Evolutionary conservation across 2,888 invertebrate species (phyloP).

Genomic region (Cantharis rufa): DNA sequence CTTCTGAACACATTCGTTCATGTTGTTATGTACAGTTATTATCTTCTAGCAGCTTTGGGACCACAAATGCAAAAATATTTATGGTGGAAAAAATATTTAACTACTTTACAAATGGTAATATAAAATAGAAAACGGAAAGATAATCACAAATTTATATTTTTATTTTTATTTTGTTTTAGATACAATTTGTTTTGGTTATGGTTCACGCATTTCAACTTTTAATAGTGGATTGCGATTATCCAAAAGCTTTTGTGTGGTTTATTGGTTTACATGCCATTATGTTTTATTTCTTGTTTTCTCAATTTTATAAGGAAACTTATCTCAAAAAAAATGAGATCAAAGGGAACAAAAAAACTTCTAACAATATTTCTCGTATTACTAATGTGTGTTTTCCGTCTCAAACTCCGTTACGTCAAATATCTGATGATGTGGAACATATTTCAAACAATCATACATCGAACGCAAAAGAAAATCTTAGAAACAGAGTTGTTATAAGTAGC

Average conservation of each 20-base stretch:
- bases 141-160: not conserved
- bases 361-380: conserved; percentile 35
- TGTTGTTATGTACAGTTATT: conserved; percentile 93
- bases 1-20: conserved; percentile 93
- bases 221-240: conserved; percentile 88
- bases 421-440: conserved; percentile 53
- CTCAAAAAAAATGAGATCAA: conserved; percentile 51
- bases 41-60: conserved; percentile 86
- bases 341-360: not conserved
- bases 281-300: conserved; percentile 90
- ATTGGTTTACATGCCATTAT: conserved; percentile 90
- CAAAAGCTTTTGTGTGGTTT: conserved; percentile 86
- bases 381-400: conserved; percentile 52
- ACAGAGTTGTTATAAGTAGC: conserved; percentile 58
- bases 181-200: conserved; percentile 88
- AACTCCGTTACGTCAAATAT: conserved; percentile 51
- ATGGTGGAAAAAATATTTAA: conserved; percentile 96
- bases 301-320: conserved; percentile 86
- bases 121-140: too few species aligned
- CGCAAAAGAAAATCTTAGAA: conserved; percentile 54
- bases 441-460: conserved; percentile 58
- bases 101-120: conserved; percentile 83
- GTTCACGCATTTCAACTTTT: conserved; percentile 87
- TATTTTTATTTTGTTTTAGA: conserved; percentile 54
- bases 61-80: conserved; percentile 84